A percentile compares a stretch with the other conserved stretches of the same genome.
Evolutionary conservation across 2,113 vertebrate genomes (phyloP).

Genomic region (Neolamprologus sp.): DNA sequence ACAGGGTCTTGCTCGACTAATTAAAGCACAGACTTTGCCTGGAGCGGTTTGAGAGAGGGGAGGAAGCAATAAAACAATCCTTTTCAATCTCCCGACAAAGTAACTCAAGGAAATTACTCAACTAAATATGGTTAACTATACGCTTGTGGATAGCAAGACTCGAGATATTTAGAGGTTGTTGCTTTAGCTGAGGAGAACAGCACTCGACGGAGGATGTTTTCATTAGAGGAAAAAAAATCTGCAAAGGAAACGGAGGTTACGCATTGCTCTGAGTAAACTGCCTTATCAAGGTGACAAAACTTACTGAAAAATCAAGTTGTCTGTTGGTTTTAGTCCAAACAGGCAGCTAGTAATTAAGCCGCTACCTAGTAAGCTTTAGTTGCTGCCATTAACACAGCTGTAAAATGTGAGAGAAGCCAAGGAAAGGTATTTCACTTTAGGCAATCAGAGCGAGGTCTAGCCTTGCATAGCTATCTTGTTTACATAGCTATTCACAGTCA

Average conservation of each 20-base stretch:
- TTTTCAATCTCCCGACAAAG: slow-evolving; percentile 46
- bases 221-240: background rate
- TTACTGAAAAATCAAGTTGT: slow-evolving; percentile 37
- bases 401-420: slow-evolving; percentile 49
- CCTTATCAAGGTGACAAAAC: background rate
- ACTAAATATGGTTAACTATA: slow-evolving; percentile 27
- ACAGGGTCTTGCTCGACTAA: slow-evolving; percentile 49
- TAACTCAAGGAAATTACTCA: slow-evolving; percentile 46
- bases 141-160: slow-evolving; percentile 2
- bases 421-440: slow-evolving; percentile 61
- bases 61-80: slow-evolving; percentile 52
- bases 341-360: slow-evolving; percentile 53
- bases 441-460: slow-evolving; percentile 52
- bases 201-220: background rate
- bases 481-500: slow-evolving; percentile 66
- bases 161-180: background rate
- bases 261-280: background rate
- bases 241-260: background rate
- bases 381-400: slow-evolving; percentile 57
- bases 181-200: background rate
- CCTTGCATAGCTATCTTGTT: slow-evolving; percentile 62
- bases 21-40: slow-evolving; percentile 55
- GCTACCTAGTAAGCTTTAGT: slow-evolving; percentile 52
- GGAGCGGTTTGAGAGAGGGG: slow-evolving; percentile 8
- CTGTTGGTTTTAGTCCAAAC: slow-evolving; percentile 33